These are phyloP conservation scores for Azemiops feae DNA, from an alignment of 2,113 vertebrate species.

Conservation along the genomic window DNA sequence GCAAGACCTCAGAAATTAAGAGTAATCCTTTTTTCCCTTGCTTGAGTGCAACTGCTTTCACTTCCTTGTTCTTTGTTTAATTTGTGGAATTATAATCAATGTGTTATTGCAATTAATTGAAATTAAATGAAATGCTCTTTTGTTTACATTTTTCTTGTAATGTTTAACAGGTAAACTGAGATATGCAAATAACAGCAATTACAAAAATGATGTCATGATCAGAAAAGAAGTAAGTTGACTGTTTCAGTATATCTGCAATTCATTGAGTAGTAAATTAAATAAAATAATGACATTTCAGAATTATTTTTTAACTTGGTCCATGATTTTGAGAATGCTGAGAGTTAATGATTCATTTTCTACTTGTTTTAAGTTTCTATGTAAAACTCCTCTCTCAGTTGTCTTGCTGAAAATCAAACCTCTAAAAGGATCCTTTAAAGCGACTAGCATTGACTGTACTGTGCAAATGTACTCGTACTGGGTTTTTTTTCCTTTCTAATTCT, in stretches of 20 bases:
- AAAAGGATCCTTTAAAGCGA: too few species aligned
- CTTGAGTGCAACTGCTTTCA: too few species aligned
- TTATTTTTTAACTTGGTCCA: neutral
- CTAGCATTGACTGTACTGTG: neutral
- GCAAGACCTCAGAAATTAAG: neutral
- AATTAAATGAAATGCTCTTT: neutral
- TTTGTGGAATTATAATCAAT: neutral
- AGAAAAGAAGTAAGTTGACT: conserved; percentile 86
- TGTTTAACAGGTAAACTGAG: conserved; percentile 84
- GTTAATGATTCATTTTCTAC: neutral
- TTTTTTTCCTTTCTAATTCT: neutral
- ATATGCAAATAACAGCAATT: conserved; percentile 99
- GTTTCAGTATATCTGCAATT: neutral
- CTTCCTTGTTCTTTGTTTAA: neutral
- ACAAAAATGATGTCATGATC: conserved; percentile 99
- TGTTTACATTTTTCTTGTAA: neutral
- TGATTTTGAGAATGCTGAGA: neutral
- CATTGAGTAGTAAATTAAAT: neutral
- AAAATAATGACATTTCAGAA: neutral
- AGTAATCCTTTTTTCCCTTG: neutral
- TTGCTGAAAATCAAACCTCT: neutral
- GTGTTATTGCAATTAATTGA: neutral
- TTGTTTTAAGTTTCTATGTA: neutral
- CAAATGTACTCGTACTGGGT: neutral
- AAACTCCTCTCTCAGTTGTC: neutral